Evolutionary conservation across 2,888 invertebrate species (phyloP).

Genomic region (Prostheceraeus crozeri): DNA sequence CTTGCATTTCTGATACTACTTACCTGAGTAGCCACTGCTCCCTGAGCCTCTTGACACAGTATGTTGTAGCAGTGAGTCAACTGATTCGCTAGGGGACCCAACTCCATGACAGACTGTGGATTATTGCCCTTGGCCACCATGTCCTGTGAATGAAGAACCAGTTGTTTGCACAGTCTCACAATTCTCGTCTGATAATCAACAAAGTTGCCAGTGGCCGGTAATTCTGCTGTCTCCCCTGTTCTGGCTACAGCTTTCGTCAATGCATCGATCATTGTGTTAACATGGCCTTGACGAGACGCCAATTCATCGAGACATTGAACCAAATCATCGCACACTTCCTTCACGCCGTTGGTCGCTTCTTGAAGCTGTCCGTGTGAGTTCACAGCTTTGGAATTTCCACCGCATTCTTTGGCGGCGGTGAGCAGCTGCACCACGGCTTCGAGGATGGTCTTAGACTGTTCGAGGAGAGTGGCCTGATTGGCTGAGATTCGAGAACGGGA

Average conservation of each 20-base stretch:
- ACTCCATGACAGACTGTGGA: too few species aligned
- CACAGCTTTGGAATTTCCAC: conserved; percentile 80
- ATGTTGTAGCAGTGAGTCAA: too few species aligned
- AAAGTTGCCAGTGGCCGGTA: too few species aligned
- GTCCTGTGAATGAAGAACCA: too few species aligned
- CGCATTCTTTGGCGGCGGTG: conserved; percentile 75
- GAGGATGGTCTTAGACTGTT: conserved; percentile 84
- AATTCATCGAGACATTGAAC: conserved; percentile 65
- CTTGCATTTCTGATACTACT: too few species aligned
- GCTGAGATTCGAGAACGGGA: background rate
- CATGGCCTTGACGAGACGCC: conserved; percentile 78
- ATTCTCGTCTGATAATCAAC: too few species aligned
- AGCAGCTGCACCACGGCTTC: conserved; percentile 82
- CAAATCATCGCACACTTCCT: conserved; percentile 71
- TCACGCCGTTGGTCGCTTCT: conserved; percentile 68
- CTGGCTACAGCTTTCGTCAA: conserved; percentile 74
- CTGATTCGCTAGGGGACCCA: too few species aligned
- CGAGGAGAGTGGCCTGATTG: conserved; percentile 60
- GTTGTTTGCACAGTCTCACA: too few species aligned
- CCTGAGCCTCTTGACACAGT: too few species aligned
- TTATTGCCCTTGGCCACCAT: too few species aligned
- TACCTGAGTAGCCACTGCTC: too few species aligned
- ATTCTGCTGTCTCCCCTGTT: too few species aligned
- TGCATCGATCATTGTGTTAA: conserved; percentile 78
- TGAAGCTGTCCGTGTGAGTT: conserved; percentile 74